Conservation (phyloP, 1,140 invertebrate species). For the Berghia stephanieae region DNA sequence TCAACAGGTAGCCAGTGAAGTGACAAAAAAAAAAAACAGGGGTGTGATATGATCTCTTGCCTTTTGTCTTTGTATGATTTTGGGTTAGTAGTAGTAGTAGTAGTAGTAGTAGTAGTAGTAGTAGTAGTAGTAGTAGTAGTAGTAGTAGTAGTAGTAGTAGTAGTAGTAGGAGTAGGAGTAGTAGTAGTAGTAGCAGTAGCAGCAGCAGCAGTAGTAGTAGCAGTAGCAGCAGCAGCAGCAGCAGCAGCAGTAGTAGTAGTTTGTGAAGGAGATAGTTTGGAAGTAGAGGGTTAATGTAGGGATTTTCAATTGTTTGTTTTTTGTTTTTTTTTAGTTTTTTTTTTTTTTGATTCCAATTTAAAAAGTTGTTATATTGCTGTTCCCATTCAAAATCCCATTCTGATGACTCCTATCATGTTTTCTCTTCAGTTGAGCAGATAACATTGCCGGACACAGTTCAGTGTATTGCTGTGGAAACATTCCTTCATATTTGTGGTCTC, state of each 20-base stretch:
- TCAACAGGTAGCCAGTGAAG: too few relatives aligned
- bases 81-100: background rate
- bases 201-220: background rate
- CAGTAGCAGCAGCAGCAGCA: background rate
- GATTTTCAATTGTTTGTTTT: background rate
- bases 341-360: background rate
- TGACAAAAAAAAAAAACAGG: too few relatives aligned
- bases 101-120: background rate
- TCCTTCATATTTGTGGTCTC: constrained; percentile 90
- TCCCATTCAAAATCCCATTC: background rate
- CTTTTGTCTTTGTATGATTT: too few relatives aligned
- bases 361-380: background rate
- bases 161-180: too few relatives aligned
- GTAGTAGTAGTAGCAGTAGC: too few relatives aligned
- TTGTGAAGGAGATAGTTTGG: background rate
- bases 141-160: background rate
- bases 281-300: background rate
- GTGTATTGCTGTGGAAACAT: constrained; percentile 90
- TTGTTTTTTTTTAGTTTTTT: background rate
- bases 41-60: too few relatives aligned
- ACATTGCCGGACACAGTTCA: constrained; percentile 90
- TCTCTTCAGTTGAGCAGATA: constrained; percentile 81
- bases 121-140: constrained; percentile 19
- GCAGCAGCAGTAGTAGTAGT: background rate
- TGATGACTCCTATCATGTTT: constrained; percentile 29